Base-by-base conservation (phyloP, 1,140 invertebrate genomes). In the Magallana ariakensis region DNA sequence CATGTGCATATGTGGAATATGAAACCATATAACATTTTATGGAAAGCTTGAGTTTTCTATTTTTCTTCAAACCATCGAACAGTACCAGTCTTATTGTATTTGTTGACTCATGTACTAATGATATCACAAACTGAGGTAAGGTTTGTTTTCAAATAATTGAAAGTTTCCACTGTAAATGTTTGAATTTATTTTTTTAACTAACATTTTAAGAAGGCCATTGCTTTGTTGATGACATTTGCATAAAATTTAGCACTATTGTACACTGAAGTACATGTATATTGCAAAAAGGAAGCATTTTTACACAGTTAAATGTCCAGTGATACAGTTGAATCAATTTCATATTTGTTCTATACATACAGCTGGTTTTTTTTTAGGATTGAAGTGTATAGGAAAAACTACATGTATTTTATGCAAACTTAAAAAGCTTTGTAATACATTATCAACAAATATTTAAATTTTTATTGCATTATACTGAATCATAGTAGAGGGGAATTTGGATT, bases 31-130 rank as follows among this genome's bases (percentile, higher is more conserved):
- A 22, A 33, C 75, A 80, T 80, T 53, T 53, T 80, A 80, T 80
- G 75, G 53, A 22, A 80, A 80, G 53, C 75, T 80, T 46, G 75
- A 80, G 26, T 54, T 80, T 80, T 46, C 53, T 80, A 46, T 80
- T 80, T 53, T 53, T 54, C 75, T 53, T 54, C 75, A 46, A 80
- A 53, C 26, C 75, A 46, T n/a, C 46, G 26, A 80, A 80, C 10
- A 46, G 13, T 80, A 15, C 13, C 15, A 16, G 15, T 62, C 2
- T 62, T 62, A 62, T 4, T 16, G 19, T 19, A 62, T 15, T 80
- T 33, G 46, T 46, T 80, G 53, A 8, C 11, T 8, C 1, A 15
- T 8, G 9, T 80, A 80, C 26, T 80, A 46, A 80, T 46, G 19
- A 54, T 46, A 80, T 15, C 22, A 53, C 53, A 46, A 9, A 80